Conservation (phyloP, 2,888 invertebrate genomes). For the Pemphredon lugubris region DNA sequence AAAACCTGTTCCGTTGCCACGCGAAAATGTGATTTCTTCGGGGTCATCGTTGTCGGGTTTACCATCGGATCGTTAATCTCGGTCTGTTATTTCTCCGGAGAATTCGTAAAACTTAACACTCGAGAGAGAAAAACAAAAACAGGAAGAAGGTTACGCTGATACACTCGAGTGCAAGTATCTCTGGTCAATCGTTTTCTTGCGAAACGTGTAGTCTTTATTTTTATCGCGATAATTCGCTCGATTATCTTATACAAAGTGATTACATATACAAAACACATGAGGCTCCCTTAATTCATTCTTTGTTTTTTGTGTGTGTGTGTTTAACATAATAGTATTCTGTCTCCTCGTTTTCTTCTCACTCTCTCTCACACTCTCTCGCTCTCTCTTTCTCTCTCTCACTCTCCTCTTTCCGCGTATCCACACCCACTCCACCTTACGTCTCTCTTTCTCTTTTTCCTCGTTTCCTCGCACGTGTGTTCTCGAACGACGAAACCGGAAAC, state of each 20-base stretch:
- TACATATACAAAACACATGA: constrained; percentile 66
- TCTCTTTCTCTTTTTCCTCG: constrained; percentile 18
- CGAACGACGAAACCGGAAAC: constrained; percentile 55
- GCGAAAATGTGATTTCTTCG: too few species aligned
- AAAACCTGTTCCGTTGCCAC: too few species aligned
- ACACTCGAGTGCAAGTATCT: constrained; percentile 45
- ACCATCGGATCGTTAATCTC: constrained; percentile 11
- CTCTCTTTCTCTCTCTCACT: constrained; percentile 23
- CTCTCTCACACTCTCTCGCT: constrained; percentile 4
- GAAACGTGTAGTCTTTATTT: constrained; percentile 62
- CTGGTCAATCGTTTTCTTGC: constrained; percentile 34
- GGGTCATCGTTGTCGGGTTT: background rate
- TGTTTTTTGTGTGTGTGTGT: constrained; percentile 4
- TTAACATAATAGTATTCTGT: constrained; percentile 21
- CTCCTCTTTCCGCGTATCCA: constrained; percentile 38
- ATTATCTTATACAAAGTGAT: constrained; percentile 64
- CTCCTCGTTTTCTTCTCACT: constrained; percentile 12
- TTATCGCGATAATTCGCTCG: constrained; percentile 56
- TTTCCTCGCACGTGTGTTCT: constrained; percentile 32
- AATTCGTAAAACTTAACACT: constrained; percentile 16
- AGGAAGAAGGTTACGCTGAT: constrained; percentile 56
- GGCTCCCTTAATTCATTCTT: constrained; percentile 33
- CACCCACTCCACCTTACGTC: constrained; percentile 35
- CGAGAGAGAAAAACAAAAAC: constrained; percentile 50
- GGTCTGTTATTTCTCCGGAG: constrained; percentile 12